Base-by-base conservation (phyloP, 2,113 vertebrate species). In the Spheniscus mendiculus region DNA sequence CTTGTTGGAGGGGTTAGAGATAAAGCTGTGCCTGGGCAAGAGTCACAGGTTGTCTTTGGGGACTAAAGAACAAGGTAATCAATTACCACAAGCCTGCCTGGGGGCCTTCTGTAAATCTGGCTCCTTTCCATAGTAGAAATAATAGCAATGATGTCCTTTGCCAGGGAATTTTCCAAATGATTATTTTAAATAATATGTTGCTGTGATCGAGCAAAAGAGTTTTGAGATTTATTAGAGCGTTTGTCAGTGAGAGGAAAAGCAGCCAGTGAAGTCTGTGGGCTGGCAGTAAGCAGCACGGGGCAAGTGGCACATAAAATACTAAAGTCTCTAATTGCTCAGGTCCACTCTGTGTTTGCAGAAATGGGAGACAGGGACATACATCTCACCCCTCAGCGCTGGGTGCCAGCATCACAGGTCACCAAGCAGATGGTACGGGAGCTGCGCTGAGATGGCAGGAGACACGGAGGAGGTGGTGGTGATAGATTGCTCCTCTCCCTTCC, bases 121-220 rank as follows among this genome's bases (percentile, higher is more conserved):
- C 87, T 86, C 34, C 47, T 67, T 90, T 83, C 92, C 87, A 72
- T 15, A 45, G 65, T 16, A 93, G 92, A 93, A 92, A 90, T 94
- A 95, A 95, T 84, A 82, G 79, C 86, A 44, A n/a, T 62, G 45
- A 32, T 62, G 45, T 93, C 83, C 61, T 93, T 88, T 91, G 92
- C 97, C 87, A 93, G 90, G 82, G 88, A 86, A 86, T 96, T 93
- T 96, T 94, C 93, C 63, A 78, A 94, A 90, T 89, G 42, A 93
- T 95, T 96, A 63, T 95, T 97, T 95, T 78, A 92, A 96, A 92
- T 92, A 93, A 95, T 84, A 50, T 0, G 66, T 94, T 91, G 45
- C 81, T 44, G 20, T 50, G 61, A 93, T 94, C 81, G 84, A 70
- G 81, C 67, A 69, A 66, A 83, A 77, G 89, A 55, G 55, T 70